Evolutionary conservation across 1,140 invertebrate genomes (phyloP).

Genomic region (Heliconius himera): DNA sequence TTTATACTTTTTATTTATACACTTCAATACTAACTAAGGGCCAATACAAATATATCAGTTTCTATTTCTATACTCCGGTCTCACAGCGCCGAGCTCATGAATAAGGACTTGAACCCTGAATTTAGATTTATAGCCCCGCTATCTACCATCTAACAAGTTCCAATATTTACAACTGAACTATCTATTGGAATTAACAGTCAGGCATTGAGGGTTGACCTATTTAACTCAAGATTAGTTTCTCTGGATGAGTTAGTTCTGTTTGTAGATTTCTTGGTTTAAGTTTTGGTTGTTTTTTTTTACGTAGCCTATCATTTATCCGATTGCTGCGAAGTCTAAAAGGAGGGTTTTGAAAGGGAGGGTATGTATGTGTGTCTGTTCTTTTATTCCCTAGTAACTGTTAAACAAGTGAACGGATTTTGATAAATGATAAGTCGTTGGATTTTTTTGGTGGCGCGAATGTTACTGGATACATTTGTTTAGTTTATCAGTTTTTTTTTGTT

Average conservation of each 20-base stretch:
- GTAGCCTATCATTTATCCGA: no score
- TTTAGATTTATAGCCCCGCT: slow-evolving; percentile 9
- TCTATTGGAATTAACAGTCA: slow-evolving; percentile 30
- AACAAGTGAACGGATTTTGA: no score
- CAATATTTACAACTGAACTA: slow-evolving; percentile 28
- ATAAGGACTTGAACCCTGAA: slow-evolving; percentile 14
- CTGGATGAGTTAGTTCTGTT: slow-evolving; percentile 6
- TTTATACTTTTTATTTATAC: not conserved
- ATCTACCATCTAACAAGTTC: slow-evolving; percentile 21
- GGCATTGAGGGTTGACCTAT: slow-evolving; percentile 26
- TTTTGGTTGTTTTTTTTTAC: not conserved
- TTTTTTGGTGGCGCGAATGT: no score
- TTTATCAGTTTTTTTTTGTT: no score
- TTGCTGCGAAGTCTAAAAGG: no score
- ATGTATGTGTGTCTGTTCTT: no score
- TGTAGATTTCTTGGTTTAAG: not conserved
- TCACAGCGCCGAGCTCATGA: slow-evolving; percentile 7
- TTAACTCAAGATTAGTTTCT: slow-evolving; percentile 6
- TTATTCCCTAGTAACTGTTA: no score
- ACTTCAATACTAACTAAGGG: not conserved
- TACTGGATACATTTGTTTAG: no score
- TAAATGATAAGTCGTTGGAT: no score
- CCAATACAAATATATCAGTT: not conserved
- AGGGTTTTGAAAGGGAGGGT: no score
- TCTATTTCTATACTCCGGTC: not conserved